A percentile compares a stretch with the other conserved stretches of the same genome.
Evolutionary conservation across 1,140 invertebrate species (phyloP).

Genomic region (Anastrepha obliqua): DNA sequence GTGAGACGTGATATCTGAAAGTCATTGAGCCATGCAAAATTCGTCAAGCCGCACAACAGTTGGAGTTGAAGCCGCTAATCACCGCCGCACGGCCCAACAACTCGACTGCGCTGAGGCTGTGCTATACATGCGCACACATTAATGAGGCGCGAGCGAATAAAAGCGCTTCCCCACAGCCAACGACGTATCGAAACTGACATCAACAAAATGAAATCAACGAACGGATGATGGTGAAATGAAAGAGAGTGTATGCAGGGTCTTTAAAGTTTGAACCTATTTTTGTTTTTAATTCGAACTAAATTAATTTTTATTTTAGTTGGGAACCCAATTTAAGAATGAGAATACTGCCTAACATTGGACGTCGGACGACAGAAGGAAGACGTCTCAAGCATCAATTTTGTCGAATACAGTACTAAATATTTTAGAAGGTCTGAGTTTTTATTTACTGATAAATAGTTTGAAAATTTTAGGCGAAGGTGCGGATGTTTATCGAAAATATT

Average conservation of each 20-base stretch:
- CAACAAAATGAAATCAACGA: not conserved
- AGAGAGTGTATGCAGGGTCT: not conserved
- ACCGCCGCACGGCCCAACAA: constrained; percentile 37
- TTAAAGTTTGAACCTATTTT: too few species aligned
- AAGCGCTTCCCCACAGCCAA: constrained; percentile 4
- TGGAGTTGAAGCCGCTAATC: constrained; percentile 13
- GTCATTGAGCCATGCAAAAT: constrained; percentile 13
- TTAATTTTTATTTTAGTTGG: too few species aligned
- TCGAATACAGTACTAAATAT: too few species aligned
- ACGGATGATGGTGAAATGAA: not conserved
- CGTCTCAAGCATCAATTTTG: too few species aligned
- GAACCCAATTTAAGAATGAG: too few species aligned
- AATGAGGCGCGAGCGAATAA: constrained; percentile 4
- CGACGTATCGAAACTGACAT: not conserved
- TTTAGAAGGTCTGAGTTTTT: too few species aligned
- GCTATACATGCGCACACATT: not conserved
- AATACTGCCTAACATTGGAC: too few species aligned
- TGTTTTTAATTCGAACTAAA: too few species aligned
- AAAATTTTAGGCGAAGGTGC: too few species aligned
- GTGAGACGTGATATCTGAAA: constrained; percentile 11
- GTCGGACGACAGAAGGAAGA: too few species aligned
- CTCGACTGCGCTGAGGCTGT: not conserved
- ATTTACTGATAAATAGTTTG: too few species aligned
- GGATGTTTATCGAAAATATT: too few species aligned
- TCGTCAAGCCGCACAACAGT: constrained; percentile 3